Percentiles rank a stretch among this genome's conserved stretches.
Conservation (phyloP, 2,113 vertebrate species). For the Sitta europaea region DNA sequence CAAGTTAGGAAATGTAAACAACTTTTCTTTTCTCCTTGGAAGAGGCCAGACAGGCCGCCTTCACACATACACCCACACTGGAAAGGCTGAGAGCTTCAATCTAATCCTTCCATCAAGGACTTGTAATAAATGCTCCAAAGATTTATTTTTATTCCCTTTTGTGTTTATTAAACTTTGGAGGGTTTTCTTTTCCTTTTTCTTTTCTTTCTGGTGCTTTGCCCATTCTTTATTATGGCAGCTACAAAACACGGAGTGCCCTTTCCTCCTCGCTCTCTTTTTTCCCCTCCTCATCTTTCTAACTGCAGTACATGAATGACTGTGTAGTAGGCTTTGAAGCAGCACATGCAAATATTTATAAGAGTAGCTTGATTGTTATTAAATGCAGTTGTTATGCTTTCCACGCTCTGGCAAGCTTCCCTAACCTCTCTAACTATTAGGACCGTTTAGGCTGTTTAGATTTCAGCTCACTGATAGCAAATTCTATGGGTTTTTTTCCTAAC, state of each 20-base stretch:
- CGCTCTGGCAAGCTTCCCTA: conserved; percentile 39
- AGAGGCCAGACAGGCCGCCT: not conserved
- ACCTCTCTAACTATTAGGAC: conserved; percentile 23
- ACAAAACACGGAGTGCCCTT: conserved; percentile 51
- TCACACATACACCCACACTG: conserved; percentile 42
- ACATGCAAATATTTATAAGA: conserved; percentile 77
- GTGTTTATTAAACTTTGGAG: conserved; percentile 78
- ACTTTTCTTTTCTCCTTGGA: not conserved
- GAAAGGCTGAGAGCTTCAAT: conserved; percentile 51
- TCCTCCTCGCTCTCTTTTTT: conserved; percentile 1
- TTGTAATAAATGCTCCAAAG: conserved; percentile 73
- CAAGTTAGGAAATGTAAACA: conserved; percentile 52
- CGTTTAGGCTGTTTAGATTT: conserved; percentile 48
- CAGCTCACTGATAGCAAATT: conserved; percentile 33
- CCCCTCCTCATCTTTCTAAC: conserved; percentile 54
- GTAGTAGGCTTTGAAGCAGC: conserved; percentile 66
- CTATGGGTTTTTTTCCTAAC: not conserved
- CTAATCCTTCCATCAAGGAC: conserved; percentile 58
- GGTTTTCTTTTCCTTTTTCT: conserved; percentile 53
- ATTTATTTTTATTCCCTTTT: conserved; percentile 82
- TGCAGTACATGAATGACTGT: conserved; percentile 57
- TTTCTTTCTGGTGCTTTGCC: conserved; percentile 67
- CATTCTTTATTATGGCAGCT: conserved; percentile 62
- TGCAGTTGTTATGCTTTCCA: conserved; percentile 49
- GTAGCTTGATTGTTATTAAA: conserved; percentile 67